Evolutionary conservation across 2,113 vertebrate species (phyloP), one percentile per base, ranked within the genome.

Genomic region (Jaculus jaculus): DNA sequence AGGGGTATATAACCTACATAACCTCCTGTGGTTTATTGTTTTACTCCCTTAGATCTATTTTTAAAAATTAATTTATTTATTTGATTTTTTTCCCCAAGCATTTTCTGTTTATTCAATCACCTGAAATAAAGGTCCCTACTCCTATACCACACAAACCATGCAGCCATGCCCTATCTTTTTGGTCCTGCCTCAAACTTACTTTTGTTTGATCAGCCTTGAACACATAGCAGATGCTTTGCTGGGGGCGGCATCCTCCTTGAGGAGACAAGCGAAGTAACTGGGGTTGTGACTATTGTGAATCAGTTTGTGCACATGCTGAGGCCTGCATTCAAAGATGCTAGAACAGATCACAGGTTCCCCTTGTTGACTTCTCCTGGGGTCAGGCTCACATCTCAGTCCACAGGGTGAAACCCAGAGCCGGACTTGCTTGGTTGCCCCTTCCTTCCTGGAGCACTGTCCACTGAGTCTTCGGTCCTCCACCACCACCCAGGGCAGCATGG

Each of bases 401-500:
- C 96, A 97, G 20, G 98, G 98, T 0, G 99, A 99, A 84, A 99
- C 97, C 42, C 97, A 97, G 4, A 99, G 98, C 47, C 98, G 96
- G 82, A 99, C 98, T 37, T 95, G 96, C 72, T 66, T 97, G 94
- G 26, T 0, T 0, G 13, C 73, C 5, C 86, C 86, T 1, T 91
- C 95, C 84, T 96, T 97, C 89, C 92, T 96, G 97, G 95, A 94
- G 82, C 97, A 91, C 94, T 95, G 97, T 4, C 2, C 84, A 74
- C 97, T 98, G 42, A 97, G 97, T 72, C 94, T 97, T 51, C 98
- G 98, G 82, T 99, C 99, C 97, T 99, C 99, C 0, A 99, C 99
- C 97, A 99, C 99, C 72, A 99, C 98, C 99, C 99, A 99, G 0
- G 99, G 99, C 84, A 99, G 98, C 98, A 99, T 99, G 78, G 99